phyloP scores from a whole-genome alignment of 2,888 invertebrate genomes.

The Eueremaeus valkanovi region DNA sequence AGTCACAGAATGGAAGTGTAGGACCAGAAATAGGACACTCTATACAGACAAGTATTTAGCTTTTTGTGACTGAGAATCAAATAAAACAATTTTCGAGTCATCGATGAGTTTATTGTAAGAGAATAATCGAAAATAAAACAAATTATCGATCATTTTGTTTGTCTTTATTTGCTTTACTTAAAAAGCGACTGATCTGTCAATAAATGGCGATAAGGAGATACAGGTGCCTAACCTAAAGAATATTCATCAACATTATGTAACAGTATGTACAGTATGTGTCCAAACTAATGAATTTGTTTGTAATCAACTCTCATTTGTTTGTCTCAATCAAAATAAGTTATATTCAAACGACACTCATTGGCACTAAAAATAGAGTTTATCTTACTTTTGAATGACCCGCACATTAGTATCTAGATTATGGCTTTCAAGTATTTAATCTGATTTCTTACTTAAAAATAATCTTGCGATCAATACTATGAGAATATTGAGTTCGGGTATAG shows the following conservation, averaged over 20 bases:
- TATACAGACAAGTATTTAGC: neutral
- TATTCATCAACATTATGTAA: too few relatives aligned
- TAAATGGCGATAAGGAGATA: neutral
- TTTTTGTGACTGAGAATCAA: slow-evolving; percentile 13
- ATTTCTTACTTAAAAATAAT: too few relatives aligned
- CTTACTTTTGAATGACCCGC: too few relatives aligned
- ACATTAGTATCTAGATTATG: too few relatives aligned
- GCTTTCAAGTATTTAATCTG: too few relatives aligned
- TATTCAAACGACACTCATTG: too few relatives aligned
- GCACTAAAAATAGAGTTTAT: too few relatives aligned
- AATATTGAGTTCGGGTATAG: too few relatives aligned
- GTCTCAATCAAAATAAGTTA: neutral
- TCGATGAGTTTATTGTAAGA: neutral
- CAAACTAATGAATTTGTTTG: too few relatives aligned
- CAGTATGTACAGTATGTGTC: too few relatives aligned
- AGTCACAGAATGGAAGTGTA: slow-evolving; percentile 2
- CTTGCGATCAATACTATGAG: too few relatives aligned
- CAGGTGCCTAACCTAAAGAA: neutral
- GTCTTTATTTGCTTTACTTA: neutral
- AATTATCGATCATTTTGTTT: neutral
- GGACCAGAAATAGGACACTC: slow-evolving; percentile 17
- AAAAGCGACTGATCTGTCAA: neutral
- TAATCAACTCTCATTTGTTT: neutral
- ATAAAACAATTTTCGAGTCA: neutral
- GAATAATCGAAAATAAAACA: neutral